Percentiles rank a stretch among this genome's conserved stretches.
phyloP scores from a whole-genome alignment of 1,140 invertebrate genomes.

The Pogonognathellus flavescens region DNA sequence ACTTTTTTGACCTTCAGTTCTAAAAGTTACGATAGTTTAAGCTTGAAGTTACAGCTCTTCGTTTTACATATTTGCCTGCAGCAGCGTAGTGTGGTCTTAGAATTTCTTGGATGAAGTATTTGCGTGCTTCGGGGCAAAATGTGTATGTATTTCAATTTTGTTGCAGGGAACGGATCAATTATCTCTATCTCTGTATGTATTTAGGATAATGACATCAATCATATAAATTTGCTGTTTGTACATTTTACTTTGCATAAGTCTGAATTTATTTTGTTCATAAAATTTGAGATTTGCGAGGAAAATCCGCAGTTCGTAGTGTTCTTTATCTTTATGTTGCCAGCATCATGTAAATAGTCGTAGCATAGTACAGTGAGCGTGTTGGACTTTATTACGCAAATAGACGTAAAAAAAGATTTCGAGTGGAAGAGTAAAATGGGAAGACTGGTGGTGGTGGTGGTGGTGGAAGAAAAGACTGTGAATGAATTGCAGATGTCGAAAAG shows the following conservation, averaged over 20 bases:
- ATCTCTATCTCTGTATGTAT: too few species aligned
- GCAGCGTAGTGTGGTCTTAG: neutral
- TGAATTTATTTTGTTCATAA: neutral
- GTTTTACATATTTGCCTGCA: neutral
- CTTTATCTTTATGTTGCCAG: neutral
- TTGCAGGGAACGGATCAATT: too few species aligned
- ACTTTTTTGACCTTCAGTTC: neutral
- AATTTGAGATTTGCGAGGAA: neutral
- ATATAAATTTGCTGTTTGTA: too few species aligned
- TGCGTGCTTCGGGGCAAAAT: neutral
- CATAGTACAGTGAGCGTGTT: neutral
- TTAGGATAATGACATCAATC: too few species aligned
- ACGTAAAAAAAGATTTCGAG: too few species aligned
- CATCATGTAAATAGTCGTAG: neutral
- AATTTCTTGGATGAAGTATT: neutral
- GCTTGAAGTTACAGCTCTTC: too few species aligned
- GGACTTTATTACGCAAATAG: too few species aligned
- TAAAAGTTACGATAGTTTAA: too few species aligned
- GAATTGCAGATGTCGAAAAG: neutral
- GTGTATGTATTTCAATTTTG: too few species aligned
- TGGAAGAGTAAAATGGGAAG: neutral
- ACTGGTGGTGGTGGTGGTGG: neutral
- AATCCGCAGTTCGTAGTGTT: neutral
- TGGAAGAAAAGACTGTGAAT: neutral
- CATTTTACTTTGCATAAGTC: neutral